These are phyloP conservation scores for Trichacis sp. DNA, from an alignment of 2,888 invertebrate genomes.

Conservation along the genomic window DNA sequence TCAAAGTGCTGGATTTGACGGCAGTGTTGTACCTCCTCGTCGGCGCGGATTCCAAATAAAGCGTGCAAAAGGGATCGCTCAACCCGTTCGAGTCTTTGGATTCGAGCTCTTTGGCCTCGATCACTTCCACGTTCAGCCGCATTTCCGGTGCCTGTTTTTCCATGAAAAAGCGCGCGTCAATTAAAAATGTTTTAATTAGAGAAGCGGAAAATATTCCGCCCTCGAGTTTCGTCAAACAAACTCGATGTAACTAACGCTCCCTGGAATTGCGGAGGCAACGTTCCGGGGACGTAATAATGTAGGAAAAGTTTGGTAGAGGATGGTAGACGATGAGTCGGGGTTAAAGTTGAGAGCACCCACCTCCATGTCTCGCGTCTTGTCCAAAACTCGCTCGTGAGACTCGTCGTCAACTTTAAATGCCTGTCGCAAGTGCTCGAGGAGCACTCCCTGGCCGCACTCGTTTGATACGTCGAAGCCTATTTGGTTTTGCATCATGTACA, in stretches of 20 bases:
- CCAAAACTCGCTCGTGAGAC: constrained; percentile 79
- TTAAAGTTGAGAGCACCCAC: constrained; percentile 51
- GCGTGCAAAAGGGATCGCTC: constrained; percentile 97
- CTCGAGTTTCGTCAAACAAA: background rate
- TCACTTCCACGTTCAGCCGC: constrained; percentile 85
- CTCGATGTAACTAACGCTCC: background rate
- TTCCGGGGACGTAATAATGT: background rate
- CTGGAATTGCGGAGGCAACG: background rate
- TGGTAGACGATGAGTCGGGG: background rate
- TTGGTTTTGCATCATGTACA: constrained; percentile 87
- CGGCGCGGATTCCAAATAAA: constrained; percentile 83
- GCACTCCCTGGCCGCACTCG: constrained; percentile 77
- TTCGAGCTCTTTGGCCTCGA: constrained; percentile 86
- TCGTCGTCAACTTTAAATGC: constrained; percentile 84
- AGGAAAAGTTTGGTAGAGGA: too few relatives aligned
- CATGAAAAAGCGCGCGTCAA: too few relatives aligned
- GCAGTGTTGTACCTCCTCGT: constrained; percentile 89
- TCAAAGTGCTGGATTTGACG: constrained; percentile 89
- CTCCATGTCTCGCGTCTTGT: constrained; percentile 81
- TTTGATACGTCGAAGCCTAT: constrained; percentile 83
- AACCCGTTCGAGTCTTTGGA: constrained; percentile 93
- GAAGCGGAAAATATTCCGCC: too few relatives aligned
- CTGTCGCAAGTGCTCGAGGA: constrained; percentile 83
- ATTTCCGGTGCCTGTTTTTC: constrained; percentile 78
- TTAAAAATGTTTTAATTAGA: too few relatives aligned